Conservation (phyloP, 2,888 invertebrate species). For the Acleris sparsana region DNA sequence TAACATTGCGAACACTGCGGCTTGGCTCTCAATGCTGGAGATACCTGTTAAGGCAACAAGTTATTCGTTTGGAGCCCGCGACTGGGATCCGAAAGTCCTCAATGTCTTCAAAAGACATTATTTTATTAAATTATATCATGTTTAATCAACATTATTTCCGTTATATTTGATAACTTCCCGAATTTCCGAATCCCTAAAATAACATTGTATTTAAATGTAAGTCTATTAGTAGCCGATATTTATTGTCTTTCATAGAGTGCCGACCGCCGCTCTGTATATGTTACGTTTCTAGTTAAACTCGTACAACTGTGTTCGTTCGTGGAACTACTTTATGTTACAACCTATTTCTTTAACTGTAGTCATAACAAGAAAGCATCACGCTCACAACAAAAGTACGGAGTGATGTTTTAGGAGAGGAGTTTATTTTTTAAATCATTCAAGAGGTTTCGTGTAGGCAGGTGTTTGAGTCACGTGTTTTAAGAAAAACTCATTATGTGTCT, state of each 20-base stretch:
- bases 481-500: too few relatives aligned
- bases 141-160: too few relatives aligned
- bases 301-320: slow-evolving; percentile 65
- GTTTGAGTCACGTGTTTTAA: not conserved
- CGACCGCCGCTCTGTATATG: slow-evolving; percentile 64
- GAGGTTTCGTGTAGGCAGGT: not conserved
- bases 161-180: too few relatives aligned
- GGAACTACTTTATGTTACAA: slow-evolving; percentile 65
- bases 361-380: slow-evolving; percentile 31
- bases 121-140: too few relatives aligned
- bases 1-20: too few relatives aligned
- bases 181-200: too few relatives aligned
- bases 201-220: not conserved
- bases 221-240: slow-evolving; percentile 45
- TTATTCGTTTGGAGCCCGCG: too few relatives aligned
- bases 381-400: slow-evolving; percentile 14
- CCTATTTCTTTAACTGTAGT: slow-evolving; percentile 43
- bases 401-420: slow-evolving; percentile 29
- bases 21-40: too few relatives aligned
- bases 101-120: too few relatives aligned
- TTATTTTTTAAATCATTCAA: slow-evolving; percentile 28
- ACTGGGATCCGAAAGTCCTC: too few relatives aligned
- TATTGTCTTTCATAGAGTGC: slow-evolving; percentile 63
- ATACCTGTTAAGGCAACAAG: too few relatives aligned
- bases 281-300: slow-evolving; percentile 69